Percentiles rank a stretch among this genome's conserved stretches.
phyloP scores from a whole-genome alignment of 2,797 vertebrate genomes.

The Lagocephalus sceleratus region DNA sequence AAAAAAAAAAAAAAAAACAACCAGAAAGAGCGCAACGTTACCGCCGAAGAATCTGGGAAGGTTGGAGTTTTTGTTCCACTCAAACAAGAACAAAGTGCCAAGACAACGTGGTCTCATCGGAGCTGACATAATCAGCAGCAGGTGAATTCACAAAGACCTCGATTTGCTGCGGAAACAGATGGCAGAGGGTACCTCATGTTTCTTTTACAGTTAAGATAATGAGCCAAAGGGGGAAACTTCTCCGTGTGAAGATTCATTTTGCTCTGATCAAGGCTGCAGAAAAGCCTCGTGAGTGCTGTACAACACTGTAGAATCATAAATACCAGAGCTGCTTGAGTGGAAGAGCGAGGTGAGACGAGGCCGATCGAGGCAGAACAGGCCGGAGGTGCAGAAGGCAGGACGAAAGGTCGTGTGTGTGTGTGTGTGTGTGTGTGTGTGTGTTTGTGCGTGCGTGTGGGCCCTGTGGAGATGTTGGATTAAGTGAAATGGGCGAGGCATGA shows the following conservation, averaged over 20 bases:
- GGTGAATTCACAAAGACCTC: slow-evolving; percentile 38
- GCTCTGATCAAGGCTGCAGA: slow-evolving; percentile 27
- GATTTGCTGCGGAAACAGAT: slow-evolving; percentile 54
- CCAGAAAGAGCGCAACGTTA: slow-evolving; percentile 17
- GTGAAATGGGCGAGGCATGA: slow-evolving; percentile 45
- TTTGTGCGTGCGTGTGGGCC: too few species aligned
- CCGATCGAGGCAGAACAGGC: slow-evolving; percentile 27
- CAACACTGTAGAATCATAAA: slow-evolving; percentile 14
- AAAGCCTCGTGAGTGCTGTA: background rate
- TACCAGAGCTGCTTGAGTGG: slow-evolving; percentile 2
- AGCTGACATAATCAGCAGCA: slow-evolving; percentile 5
- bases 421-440: slow-evolving; percentile 3
- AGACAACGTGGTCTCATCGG: slow-evolving; percentile 20
- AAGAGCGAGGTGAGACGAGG: slow-evolving; percentile 24
- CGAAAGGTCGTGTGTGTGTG: slow-evolving; percentile 29
- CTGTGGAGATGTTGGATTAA: background rate
- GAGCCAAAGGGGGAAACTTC: slow-evolving; percentile 8
- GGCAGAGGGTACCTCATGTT: slow-evolving; percentile 34
- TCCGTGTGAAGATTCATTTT: slow-evolving; percentile 7
- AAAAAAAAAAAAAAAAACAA: too few species aligned
- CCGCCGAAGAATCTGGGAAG: slow-evolving; percentile 42
- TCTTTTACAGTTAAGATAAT: slow-evolving; percentile 38
- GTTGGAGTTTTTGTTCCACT: slow-evolving; percentile 1
- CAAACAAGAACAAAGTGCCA: too few species aligned
- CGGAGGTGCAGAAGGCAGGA: slow-evolving; percentile 20